Evolutionary conservation across 2,113 vertebrate genomes (phyloP).

Genomic region (Barbus barbus): DNA sequence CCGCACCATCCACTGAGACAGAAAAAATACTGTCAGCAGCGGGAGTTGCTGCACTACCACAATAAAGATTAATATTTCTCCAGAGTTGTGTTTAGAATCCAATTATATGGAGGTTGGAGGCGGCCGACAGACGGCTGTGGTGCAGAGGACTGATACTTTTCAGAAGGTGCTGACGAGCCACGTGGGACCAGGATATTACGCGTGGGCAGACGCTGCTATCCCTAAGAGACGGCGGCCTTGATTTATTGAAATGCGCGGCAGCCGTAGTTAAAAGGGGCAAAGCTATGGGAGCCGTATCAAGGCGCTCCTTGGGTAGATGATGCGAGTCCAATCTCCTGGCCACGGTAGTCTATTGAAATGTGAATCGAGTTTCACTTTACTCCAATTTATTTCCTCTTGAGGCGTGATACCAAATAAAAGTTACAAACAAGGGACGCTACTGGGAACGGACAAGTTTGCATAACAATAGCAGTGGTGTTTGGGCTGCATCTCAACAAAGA

Average conservation of each 20-base stretch:
- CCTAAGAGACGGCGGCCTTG: slow-evolving; percentile 48
- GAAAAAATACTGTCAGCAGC: slow-evolving; percentile 49
- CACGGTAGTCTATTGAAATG: slow-evolving; percentile 6
- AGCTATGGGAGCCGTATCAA: slow-evolving; percentile 24
- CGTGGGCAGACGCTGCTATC: slow-evolving; percentile 34
- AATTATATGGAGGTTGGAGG: slow-evolving; percentile 51
- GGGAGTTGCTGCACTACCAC: slow-evolving; percentile 49
- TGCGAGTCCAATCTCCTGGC: slow-evolving; percentile 40
- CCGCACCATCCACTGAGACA: slow-evolving; percentile 36
- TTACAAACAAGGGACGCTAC: neutral
- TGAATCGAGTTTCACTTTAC: slow-evolving; percentile 21
- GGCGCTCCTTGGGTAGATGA: slow-evolving; percentile 1
- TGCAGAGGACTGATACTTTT: slow-evolving; percentile 61
- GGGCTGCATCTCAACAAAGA: neutral
- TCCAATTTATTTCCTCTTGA: slow-evolving; percentile 31
- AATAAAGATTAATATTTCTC: slow-evolving; percentile 60
- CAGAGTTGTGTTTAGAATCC: slow-evolving; percentile 61
- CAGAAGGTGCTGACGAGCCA: slow-evolving; percentile 59
- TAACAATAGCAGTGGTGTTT: neutral
- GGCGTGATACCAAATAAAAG: slow-evolving; percentile 3
- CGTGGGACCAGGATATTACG: slow-evolving; percentile 49
- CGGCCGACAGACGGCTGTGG: slow-evolving; percentile 39
- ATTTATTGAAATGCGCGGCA: slow-evolving; percentile 51
- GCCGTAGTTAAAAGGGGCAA: slow-evolving; percentile 36
- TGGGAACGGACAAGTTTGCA: neutral